phyloP scores from a whole-genome alignment of 2,888 invertebrate species.

The Stenodera caucasica region DNA sequence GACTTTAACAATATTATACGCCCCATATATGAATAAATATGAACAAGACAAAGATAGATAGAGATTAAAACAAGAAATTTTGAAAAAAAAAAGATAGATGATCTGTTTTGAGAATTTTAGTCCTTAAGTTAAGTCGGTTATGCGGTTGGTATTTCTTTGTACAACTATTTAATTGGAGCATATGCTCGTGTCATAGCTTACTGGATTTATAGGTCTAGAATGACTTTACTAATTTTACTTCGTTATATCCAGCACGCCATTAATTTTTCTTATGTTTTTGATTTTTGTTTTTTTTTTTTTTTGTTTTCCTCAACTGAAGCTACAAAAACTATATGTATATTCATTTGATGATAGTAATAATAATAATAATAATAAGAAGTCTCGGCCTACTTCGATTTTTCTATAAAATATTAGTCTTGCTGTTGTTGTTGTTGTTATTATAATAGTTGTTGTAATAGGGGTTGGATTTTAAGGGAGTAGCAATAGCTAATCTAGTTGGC shows the following conservation, averaged over 20 bases:
- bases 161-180: conserved; percentile 47
- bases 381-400: too few species aligned
- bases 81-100: too few species aligned
- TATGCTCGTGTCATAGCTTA: conserved; percentile 49
- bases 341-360: too few species aligned
- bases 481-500: conserved; percentile 29
- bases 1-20: too few species aligned
- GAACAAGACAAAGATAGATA: background rate
- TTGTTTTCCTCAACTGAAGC: too few species aligned
- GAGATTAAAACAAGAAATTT: background rate
- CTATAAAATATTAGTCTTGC: too few species aligned
- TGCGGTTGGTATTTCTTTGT: conserved; percentile 19
- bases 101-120: background rate
- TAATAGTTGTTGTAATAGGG: too few species aligned
- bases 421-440: too few species aligned
- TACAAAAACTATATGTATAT: too few species aligned
- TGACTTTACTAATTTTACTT: conserved; percentile 48
- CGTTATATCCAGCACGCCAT: conserved; percentile 45
- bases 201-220: conserved; percentile 46
- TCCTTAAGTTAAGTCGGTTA: conserved; percentile 18
- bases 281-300: background rate
- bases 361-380: too few species aligned
- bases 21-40: background rate
- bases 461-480: background rate
- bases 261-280: conserved; percentile 38